Conservation (phyloP, 2,888 invertebrate genomes). For the Euplagia quadripunctaria region DNA sequence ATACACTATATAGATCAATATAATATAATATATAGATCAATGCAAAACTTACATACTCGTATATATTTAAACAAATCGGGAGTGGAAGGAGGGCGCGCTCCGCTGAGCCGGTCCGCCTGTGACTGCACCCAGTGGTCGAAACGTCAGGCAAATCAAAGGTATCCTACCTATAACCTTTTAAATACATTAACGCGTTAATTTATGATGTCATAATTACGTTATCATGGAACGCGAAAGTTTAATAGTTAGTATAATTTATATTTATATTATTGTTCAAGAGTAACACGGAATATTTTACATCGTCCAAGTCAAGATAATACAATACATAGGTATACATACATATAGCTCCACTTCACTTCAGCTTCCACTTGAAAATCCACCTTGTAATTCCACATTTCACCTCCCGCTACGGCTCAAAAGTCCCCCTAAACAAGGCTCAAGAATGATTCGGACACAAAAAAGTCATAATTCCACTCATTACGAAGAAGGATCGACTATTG, state of each 20-base stretch:
- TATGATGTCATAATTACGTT: no score
- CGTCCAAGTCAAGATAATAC: not conserved
- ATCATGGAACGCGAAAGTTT: no score
- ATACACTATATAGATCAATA: no score
- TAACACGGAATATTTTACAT: not conserved
- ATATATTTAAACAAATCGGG: no score
- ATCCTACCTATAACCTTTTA: no score
- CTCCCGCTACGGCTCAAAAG: slow-evolving; percentile 48
- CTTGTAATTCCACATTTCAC: slow-evolving; percentile 48
- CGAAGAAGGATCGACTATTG: slow-evolving; percentile 60
- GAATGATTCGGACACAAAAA: slow-evolving; percentile 70
- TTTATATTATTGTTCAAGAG: not conserved
- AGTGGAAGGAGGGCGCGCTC: no score
- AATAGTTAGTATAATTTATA: not conserved
- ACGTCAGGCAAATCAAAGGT: no score
- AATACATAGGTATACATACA: not conserved
- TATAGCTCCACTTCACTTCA: not conserved
- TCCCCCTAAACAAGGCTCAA: slow-evolving; percentile 54
- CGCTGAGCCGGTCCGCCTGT: no score
- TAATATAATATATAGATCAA: no score
- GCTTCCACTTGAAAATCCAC: not conserved
- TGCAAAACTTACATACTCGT: no score
- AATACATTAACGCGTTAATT: no score
- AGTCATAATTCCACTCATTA: slow-evolving; percentile 80
- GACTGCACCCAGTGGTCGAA: no score